These are phyloP conservation scores for Telmatochromis sp. DNA, from an alignment of 2,113 vertebrate genomes.

Conservation along the genomic window DNA sequence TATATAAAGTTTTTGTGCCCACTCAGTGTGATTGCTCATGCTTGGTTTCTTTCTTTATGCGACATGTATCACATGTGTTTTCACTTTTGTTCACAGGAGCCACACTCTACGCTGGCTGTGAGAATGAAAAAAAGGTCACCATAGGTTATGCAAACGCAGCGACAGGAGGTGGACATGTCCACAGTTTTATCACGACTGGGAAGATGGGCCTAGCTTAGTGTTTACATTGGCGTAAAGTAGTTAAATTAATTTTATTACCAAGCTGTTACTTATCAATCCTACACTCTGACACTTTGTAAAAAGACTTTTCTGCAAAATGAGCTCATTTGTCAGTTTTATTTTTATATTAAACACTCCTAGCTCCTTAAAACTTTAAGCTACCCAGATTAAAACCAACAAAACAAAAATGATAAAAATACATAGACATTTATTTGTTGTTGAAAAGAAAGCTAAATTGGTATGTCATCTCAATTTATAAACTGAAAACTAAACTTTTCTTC, in stretches of 20 bases:
- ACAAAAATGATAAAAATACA: not conserved
- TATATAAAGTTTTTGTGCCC: rapidly evolving
- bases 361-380: rapidly evolving
- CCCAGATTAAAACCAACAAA: rapidly evolving
- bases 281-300: not conserved
- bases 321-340: not conserved
- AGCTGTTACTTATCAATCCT: rapidly evolving
- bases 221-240: not conserved
- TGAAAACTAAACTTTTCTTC: not conserved
- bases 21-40: rapidly evolving
- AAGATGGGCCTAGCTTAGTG: rapidly evolving
- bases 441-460: rapidly evolving
- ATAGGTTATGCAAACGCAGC: rapidly evolving
- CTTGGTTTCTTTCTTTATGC: not conserved
- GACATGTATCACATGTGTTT: rapidly evolving
- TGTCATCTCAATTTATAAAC: rapidly evolving
- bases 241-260: rapidly evolving
- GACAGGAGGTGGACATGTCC: rapidly evolving
- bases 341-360: not conserved
- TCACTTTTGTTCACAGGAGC: not conserved
- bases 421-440: rapidly evolving
- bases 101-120: rapidly evolving
- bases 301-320: rapidly evolving
- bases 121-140: not conserved
- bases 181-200: rapidly evolving